Evolutionary conservation across 2,797 vertebrate species (phyloP).

Genomic region (Strix occidentalis): DNA sequence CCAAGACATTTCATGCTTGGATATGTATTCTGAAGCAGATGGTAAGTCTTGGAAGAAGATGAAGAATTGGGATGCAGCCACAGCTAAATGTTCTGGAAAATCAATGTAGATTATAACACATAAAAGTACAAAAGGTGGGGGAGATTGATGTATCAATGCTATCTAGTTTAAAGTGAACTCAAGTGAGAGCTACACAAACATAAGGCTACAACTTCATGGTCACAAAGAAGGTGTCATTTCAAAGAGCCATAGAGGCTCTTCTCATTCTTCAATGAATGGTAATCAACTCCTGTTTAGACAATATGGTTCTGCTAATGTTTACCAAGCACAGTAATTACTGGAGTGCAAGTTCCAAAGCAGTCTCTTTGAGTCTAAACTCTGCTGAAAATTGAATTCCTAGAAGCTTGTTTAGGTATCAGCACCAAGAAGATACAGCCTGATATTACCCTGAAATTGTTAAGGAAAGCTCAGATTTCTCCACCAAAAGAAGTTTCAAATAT

Average conservation of each 20-base stretch:
- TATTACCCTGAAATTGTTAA: not conserved
- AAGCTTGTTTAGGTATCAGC: not conserved
- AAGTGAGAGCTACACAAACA: not conserved
- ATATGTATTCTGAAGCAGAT: constrained; percentile 35
- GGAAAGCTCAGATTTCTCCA: not conserved
- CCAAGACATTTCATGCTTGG: not conserved
- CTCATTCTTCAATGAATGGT: not conserved
- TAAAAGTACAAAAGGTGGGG: not conserved
- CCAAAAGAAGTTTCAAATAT: not conserved
- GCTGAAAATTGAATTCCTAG: not conserved
- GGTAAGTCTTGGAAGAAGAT: not conserved
- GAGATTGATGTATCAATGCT: not conserved
- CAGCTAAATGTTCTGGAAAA: constrained; percentile 27
- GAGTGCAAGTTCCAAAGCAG: not conserved
- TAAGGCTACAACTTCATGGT: not conserved
- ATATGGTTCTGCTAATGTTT: not conserved
- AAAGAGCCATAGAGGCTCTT: not conserved
- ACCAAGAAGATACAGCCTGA: not conserved
- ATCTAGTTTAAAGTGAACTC: not conserved
- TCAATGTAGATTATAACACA: not conserved
- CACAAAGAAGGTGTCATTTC: not conserved
- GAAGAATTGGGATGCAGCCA: not conserved
- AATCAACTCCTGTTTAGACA: not conserved
- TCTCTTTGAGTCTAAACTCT: not conserved
- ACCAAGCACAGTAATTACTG: not conserved